Conservation (phyloP, 1,140 invertebrate genomes). For the Protaetia brevitarsis region DNA sequence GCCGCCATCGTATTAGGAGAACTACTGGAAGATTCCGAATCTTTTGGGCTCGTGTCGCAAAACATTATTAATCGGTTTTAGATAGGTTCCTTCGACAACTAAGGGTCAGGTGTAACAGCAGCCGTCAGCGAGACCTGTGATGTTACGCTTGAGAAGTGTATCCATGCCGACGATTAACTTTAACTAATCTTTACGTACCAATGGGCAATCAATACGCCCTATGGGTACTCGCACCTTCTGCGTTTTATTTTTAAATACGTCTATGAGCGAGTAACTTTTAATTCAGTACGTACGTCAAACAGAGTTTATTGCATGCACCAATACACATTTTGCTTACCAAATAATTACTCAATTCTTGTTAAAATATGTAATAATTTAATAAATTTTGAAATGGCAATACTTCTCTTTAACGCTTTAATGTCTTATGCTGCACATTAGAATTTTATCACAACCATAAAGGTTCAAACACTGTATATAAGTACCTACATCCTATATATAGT, state of each 20-base stretch:
- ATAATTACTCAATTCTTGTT: too few species aligned
- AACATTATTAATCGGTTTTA: slow-evolving; percentile 31
- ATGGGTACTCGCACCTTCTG: slow-evolving; percentile 1
- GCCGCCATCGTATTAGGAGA: slow-evolving; percentile 33
- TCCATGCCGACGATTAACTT: slow-evolving; percentile 38
- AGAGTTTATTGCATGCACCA: too few species aligned
- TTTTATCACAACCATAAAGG: too few species aligned
- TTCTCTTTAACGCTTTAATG: too few species aligned
- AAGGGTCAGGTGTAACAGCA: background rate
- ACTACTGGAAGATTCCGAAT: slow-evolving; percentile 41
- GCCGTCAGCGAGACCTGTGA: background rate
- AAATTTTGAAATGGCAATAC: too few species aligned
- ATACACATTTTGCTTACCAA: too few species aligned
- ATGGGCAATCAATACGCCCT: slow-evolving; percentile 25
- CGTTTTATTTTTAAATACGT: slow-evolving; percentile 14
- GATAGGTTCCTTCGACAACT: background rate
- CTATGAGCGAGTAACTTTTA: too few species aligned
- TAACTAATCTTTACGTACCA: slow-evolving; percentile 31
- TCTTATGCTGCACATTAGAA: too few species aligned
- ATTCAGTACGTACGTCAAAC: too few species aligned
- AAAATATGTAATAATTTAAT: too few species aligned
- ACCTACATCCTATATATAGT: too few species aligned
- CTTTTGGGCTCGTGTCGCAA: slow-evolving; percentile 31
- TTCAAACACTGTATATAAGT: too few species aligned
- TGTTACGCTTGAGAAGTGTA: slow-evolving; percentile 29